Evolutionary conservation across 1,140 invertebrate species (phyloP), one percentile per base, ranked within the genome.

Genomic region (Littorina saxatilis): DNA sequence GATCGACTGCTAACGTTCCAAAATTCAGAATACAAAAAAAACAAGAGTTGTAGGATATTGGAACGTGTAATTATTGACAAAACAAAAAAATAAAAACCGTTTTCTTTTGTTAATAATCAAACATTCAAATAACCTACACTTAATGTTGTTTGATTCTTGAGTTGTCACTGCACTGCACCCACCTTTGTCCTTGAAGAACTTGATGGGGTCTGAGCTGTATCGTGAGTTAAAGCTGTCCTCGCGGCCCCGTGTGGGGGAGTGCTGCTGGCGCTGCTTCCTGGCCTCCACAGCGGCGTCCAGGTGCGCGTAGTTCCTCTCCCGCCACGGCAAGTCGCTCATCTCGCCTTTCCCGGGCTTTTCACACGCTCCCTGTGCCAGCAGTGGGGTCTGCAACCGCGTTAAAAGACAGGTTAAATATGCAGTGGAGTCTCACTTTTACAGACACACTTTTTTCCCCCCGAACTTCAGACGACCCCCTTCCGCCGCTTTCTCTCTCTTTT

Each of bases 161-260:
- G n/a, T n/a, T n/a, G n/a, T n/a, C n/a, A 47, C 43, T 17, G 5
- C 5, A 47, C 43, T 9, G 7, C 35, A 79, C 37, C n/a, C 66
- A 84, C 84, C 84, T 84, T 68, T 82, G 39, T 84, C 86, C 77
- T 81, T 83, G 35, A 94, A 89, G 87, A 94, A 93, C 87, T 95
- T 95, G 50, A 96, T 90, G 0, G 95, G 95, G 91, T 96, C 95
- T 13, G 94, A 95, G 87, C 95, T 95, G 89, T 96, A 96, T 85
- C 95, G 93, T 13, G 94, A 95, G 79, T 90, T 92, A 90, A 89
- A 93, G 93, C 92, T 95, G 94, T 91, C 94, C 90, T 87, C 94
- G 93, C 92, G 94, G 94, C 87, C 94, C 94, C 95, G 93, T 83
- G 95, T 94, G 37, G 84, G 82, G 23, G 87, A 84, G 11, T 82